Percentiles rank a stretch among this genome's conserved stretches.
These are phyloP conservation scores for Megaustenia siamemsis DNA, from an alignment of 2,888 invertebrate species.

Conservation along the genomic window DNA sequence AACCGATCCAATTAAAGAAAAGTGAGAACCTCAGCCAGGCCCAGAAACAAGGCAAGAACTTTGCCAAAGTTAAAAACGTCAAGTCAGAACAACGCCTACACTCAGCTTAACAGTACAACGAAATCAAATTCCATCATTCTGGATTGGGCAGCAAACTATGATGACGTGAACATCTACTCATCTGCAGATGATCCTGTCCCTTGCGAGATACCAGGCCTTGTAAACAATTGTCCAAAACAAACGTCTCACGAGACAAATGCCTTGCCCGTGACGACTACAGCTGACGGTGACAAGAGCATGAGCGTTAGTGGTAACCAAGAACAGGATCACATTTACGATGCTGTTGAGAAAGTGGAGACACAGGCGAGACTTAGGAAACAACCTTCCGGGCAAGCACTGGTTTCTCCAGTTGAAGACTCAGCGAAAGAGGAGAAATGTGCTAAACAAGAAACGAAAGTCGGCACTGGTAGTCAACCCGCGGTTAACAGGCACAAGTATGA, in stretches of 20 bases:
- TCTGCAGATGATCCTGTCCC: neutral
- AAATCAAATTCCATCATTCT: neutral
- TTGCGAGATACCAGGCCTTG: neutral
- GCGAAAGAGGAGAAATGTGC: neutral
- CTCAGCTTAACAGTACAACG: neutral
- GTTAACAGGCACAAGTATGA: too few relatives aligned
- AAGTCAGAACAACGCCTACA: neutral
- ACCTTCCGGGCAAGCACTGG: neutral
- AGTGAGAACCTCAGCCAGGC: neutral
- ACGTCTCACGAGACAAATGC: neutral
- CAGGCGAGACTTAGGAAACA: neutral
- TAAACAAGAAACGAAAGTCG: neutral
- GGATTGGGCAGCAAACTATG: neutral
- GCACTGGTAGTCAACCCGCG: too few relatives aligned
- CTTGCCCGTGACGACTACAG: neutral
- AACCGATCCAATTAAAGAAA: neutral
- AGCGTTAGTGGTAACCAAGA: neutral
- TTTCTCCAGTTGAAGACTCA: neutral
- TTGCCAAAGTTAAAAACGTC: neutral
- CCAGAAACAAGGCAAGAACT: neutral
- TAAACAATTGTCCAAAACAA: neutral
- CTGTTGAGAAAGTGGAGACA: neutral
- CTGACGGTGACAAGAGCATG: neutral
- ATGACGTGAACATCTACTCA: neutral
- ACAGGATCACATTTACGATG: slow-evolving; percentile 24